These are phyloP conservation scores for Halcyon chelicuti DNA, from an alignment of 2,797 vertebrate genomes.

Conservation along the genomic window DNA sequence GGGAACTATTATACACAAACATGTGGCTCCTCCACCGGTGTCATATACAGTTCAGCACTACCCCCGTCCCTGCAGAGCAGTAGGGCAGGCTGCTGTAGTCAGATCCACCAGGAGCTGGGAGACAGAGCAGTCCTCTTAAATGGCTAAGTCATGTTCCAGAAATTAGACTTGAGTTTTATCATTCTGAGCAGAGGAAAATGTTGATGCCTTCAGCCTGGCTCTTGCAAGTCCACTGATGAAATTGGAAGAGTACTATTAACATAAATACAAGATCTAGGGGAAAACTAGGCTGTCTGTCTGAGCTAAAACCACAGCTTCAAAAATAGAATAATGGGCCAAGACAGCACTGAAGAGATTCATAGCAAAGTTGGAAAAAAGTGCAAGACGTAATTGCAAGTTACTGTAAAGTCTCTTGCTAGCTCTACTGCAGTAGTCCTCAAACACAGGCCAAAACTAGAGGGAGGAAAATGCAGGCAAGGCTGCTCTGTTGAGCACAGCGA, in stretches of 20 bases:
- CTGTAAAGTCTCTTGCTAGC: background rate
- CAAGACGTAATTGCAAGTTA: background rate
- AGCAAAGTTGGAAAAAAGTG: background rate
- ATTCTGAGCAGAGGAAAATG: background rate
- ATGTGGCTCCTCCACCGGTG: background rate
- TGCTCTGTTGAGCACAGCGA: background rate
- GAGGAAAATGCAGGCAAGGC: background rate
- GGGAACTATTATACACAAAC: background rate
- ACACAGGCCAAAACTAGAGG: background rate
- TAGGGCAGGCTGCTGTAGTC: background rate
- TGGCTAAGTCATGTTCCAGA: background rate
- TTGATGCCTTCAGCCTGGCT: background rate
- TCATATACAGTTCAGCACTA: background rate
- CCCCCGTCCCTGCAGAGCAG: background rate
- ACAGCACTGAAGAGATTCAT: background rate
- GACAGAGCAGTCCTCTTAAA: background rate
- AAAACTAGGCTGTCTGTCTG: background rate
- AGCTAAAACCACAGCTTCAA: background rate
- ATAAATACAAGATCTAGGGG: background rate
- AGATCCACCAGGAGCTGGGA: background rate
- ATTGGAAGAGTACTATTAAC: background rate
- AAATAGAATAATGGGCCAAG: background rate
- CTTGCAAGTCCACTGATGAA: background rate
- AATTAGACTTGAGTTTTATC: background rate
- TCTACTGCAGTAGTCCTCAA: background rate